phyloP scores from a whole-genome alignment of 2,797 vertebrate genomes.

The Lithobates pipiens region DNA sequence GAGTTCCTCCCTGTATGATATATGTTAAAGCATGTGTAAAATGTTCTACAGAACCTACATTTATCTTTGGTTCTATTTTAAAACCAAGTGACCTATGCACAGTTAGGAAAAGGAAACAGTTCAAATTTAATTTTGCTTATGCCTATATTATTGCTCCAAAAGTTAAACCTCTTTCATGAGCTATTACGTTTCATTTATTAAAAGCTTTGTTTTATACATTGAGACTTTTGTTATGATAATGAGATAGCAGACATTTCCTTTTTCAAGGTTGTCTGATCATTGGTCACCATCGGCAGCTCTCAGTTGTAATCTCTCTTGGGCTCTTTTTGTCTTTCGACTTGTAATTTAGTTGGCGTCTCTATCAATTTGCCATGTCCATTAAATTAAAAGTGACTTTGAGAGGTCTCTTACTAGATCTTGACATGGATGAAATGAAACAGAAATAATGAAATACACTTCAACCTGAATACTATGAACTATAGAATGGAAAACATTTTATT shows the following conservation, averaged over 20 bases:
- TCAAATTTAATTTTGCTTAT: neutral
- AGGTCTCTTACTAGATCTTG: constrained; percentile 74
- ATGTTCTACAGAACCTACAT: neutral
- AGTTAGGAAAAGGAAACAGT: neutral
- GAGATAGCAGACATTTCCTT: constrained; percentile 95
- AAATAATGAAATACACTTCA: constrained; percentile 34
- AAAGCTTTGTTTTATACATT: constrained; percentile 93
- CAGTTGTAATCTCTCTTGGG: constrained; percentile 91
- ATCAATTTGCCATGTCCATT: constrained; percentile 88
- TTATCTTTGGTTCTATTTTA: neutral
- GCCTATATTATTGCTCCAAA: constrained; percentile 33
- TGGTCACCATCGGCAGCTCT: constrained; percentile 94
- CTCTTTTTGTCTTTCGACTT: constrained; percentile 92
- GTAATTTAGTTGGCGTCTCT: constrained; percentile 90
- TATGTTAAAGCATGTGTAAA: too few relatives aligned
- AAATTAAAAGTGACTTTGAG: constrained; percentile 79
- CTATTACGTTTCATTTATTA: constrained; percentile 89
- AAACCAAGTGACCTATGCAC: neutral
- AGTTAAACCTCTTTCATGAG: constrained; percentile 9
- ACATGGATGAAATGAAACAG: constrained; percentile 36
- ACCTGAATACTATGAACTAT: neutral
- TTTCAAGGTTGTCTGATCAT: constrained; percentile 97
- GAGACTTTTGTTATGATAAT: constrained; percentile 99
- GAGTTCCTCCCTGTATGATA: too few relatives aligned
- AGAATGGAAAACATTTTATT: neutral